phyloP scores from a whole-genome alignment of 35 echinoderm and acorn worm species.

The Apostichopus californicus region DNA sequence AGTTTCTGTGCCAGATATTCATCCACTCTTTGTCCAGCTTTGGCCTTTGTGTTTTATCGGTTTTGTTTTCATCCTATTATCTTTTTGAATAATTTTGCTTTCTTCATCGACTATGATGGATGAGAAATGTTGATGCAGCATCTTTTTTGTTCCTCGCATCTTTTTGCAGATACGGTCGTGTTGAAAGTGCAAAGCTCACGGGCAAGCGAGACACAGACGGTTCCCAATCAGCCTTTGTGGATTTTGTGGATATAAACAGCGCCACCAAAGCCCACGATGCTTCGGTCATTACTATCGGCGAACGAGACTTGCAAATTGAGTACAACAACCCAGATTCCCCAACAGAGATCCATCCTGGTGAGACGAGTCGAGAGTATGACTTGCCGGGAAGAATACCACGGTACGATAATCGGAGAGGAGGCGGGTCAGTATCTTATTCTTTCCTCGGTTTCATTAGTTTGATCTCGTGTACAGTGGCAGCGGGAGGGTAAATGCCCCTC shows the following conservation, averaged over 20 bases:
- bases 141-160: slow-evolving; percentile 11
- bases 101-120: not conserved
- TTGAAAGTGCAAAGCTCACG: slow-evolving; percentile 97
- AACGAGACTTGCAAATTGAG: slow-evolving; percentile 93
- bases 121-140: too few species aligned
- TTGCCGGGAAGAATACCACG: slow-evolving; percentile 76
- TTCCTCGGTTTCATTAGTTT: not conserved
- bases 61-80: too few species aligned
- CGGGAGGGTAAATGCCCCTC: too few species aligned
- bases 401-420: slow-evolving; percentile 75
- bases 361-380: slow-evolving; percentile 76
- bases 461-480: not conserved
- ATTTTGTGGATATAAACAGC: slow-evolving; percentile 99
- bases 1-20: too few species aligned
- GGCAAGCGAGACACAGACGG: slow-evolving; percentile 93
- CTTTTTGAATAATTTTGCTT: not conserved
- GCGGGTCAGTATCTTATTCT: slow-evolving; percentile 28
- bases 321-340: slow-evolving; percentile 96
- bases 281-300: slow-evolving; percentile 88
- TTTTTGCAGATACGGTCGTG: slow-evolving; percentile 89
- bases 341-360: slow-evolving; percentile 58
- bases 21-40: too few species aligned
- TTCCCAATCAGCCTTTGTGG: slow-evolving; percentile 91
- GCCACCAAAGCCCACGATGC: slow-evolving; percentile 98
- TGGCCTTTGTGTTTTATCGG: too few species aligned